phyloP scores from a whole-genome alignment of 2,888 invertebrate genomes.

The Ectemnius continuus region DNA sequence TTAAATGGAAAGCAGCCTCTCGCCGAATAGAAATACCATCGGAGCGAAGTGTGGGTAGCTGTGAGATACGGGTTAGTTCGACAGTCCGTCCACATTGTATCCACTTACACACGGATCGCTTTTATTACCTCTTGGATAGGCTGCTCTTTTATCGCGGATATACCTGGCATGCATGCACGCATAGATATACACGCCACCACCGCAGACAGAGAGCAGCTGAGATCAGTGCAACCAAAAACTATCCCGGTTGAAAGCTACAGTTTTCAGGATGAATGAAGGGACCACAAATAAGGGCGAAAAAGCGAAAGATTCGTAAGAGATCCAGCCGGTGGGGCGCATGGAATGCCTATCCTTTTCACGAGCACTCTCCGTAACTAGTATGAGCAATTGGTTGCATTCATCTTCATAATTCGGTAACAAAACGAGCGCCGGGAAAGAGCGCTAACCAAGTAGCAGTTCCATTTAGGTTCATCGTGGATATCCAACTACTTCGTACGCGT shows the following conservation, averaged over 20 bases:
- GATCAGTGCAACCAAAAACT: not conserved
- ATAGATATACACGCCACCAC: no score
- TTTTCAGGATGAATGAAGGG: slow-evolving; percentile 1
- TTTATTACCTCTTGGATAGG: slow-evolving; percentile 24
- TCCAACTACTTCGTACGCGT: slow-evolving; percentile 43
- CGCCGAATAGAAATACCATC: slow-evolving; percentile 46
- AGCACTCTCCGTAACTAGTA: slow-evolving; percentile 16
- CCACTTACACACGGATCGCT: not conserved
- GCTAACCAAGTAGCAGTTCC: slow-evolving; percentile 33
- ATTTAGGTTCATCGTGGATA: slow-evolving; percentile 39
- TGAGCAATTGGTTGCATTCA: slow-evolving; percentile 35
- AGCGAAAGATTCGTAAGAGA: slow-evolving; percentile 1
- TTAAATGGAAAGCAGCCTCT: slow-evolving; percentile 55
- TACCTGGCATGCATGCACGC: not conserved
- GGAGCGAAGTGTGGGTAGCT: slow-evolving; percentile 27
- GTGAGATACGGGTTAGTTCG: slow-evolving; percentile 20
- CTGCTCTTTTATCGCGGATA: not conserved
- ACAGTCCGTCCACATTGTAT: slow-evolving; percentile 12
- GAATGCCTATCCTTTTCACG: slow-evolving; percentile 6
- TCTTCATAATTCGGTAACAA: slow-evolving; percentile 36
- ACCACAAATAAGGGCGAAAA: not conserved
- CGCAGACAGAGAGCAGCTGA: no score
- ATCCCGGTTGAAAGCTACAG: not conserved
- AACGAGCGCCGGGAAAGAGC: slow-evolving; percentile 15
- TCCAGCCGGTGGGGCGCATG: not conserved